Evolutionary conservation across 2,113 vertebrate species (phyloP).

Genomic region (Cyphomyrus discorhynchus): DNA sequence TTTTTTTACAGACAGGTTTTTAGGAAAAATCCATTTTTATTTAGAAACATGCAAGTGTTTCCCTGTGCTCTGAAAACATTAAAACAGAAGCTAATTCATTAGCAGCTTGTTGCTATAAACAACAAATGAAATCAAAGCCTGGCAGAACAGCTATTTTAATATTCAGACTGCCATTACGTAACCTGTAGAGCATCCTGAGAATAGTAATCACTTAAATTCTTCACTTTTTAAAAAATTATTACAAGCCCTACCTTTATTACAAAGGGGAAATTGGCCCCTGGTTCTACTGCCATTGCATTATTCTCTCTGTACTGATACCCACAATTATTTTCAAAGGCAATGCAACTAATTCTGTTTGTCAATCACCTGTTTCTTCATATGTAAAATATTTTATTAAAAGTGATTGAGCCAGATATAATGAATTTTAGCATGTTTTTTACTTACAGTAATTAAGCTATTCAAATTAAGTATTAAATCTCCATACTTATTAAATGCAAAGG

Average conservation of each 20-base stretch:
- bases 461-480: slow-evolving; percentile 36
- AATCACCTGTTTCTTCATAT: neutral
- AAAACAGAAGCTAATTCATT: neutral
- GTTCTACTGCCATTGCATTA: no score
- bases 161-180: neutral
- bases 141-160: neutral
- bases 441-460: neutral
- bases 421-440: slow-evolving; percentile 9
- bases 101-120: neutral
- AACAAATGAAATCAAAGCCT: neutral
- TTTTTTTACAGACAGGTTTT: neutral
- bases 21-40: neutral
- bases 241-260: neutral
- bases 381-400: neutral
- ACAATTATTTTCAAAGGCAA: neutral
- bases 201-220: neutral
- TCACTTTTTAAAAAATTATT: neutral
- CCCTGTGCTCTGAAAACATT: neutral
- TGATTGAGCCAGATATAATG: neutral
- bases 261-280: no score
- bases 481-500: slow-evolving; percentile 46
- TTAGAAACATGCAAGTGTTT: neutral
- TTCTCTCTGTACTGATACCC: neutral
- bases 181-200: neutral
- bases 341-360: neutral